Conservation (phyloP, 2,888 invertebrate species). For the Hirtodrosophila trivittata region DNA sequence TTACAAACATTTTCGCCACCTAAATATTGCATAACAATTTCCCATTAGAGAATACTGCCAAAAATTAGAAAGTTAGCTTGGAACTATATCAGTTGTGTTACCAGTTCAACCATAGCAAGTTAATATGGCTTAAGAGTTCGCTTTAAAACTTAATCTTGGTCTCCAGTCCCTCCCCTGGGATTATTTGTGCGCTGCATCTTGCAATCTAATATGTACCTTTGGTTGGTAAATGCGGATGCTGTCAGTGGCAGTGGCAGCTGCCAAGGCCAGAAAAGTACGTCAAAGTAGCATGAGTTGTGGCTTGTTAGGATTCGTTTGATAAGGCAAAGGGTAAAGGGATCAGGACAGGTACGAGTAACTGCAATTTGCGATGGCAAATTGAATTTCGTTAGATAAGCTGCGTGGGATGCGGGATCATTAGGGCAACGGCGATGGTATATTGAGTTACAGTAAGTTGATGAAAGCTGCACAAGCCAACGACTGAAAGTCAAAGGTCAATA, state of each 20-base stretch:
- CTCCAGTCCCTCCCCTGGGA: no score
- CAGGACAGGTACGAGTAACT: slow-evolving; percentile 17
- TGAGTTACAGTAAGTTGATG: slow-evolving; percentile 31
- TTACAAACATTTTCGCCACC: no score
- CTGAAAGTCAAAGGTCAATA: slow-evolving; percentile 14
- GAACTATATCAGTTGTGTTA: no score
- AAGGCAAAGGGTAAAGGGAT: slow-evolving; percentile 1
- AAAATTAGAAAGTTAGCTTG: no score
- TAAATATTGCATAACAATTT: no score
- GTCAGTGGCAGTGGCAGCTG: slow-evolving; percentile 35
- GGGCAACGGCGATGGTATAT: slow-evolving; percentile 9
- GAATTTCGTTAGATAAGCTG: slow-evolving; percentile 36
- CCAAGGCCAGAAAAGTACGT: slow-evolving; percentile 12
- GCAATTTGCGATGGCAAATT: slow-evolving; percentile 40
- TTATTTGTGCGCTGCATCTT: no score
- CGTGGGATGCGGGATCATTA: slow-evolving; percentile 22
- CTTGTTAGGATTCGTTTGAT: slow-evolving; percentile 36
- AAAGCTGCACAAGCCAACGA: slow-evolving; percentile 6
- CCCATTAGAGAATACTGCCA: no score
- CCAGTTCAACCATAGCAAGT: no score
- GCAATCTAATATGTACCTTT: slow-evolving; percentile 10
- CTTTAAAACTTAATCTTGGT: no score
- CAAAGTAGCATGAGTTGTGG: slow-evolving; percentile 46
- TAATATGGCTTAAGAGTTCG: no score
- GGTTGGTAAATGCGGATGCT: slow-evolving; percentile 17